Base-by-base conservation (phyloP, 1,140 invertebrate species). In the Acromyrmex heyeri region DNA sequence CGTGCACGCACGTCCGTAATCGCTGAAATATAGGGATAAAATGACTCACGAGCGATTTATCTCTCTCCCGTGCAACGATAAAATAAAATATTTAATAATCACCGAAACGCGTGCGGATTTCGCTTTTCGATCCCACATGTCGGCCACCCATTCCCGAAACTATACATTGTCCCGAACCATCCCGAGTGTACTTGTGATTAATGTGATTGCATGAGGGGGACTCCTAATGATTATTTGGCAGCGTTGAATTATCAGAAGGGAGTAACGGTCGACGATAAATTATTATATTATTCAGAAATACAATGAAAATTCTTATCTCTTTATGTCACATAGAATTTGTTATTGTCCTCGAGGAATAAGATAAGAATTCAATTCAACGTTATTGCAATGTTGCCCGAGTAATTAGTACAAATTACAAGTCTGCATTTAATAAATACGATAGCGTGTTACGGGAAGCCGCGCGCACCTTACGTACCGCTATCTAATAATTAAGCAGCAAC, bases 31-130 rank as follows among this genome's bases (percentile, higher is more conserved):
- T 50, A 50, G 12, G 59, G 53, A 78, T 85, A 65, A 78, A 85
- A 69, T 55, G 53, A 85, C 44, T 44, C 44, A 64, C 21, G 27
- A 24, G 18, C 75, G 16, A 65, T 38, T 75, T 55, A 44, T 81
- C 48, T 70, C 64, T 81, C 21, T 24, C 24, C 34, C 14, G 48
- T 34, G 38, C 61, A 21, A 67, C 55, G 73, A 44, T 85, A 57
- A 85, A 85, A 85, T 85, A 77, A 85, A 85, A 85, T 85, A 85
- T 85, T 85, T 59, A 85, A 67, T 85, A 78, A 77, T 85, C 73
- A 78, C 48, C 82, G 48, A 78, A 85, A 70, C 24, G 73, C 73
- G 82, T 85, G 82, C 69, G 79, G 38, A 83, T 73, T 83, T 50
- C 69, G 53, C 53, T 72, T 57, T 72, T 30, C 67, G 53, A 30